Evolutionary conservation across 2,888 invertebrate species (phyloP).

Genomic region (Busseola fusca): DNA sequence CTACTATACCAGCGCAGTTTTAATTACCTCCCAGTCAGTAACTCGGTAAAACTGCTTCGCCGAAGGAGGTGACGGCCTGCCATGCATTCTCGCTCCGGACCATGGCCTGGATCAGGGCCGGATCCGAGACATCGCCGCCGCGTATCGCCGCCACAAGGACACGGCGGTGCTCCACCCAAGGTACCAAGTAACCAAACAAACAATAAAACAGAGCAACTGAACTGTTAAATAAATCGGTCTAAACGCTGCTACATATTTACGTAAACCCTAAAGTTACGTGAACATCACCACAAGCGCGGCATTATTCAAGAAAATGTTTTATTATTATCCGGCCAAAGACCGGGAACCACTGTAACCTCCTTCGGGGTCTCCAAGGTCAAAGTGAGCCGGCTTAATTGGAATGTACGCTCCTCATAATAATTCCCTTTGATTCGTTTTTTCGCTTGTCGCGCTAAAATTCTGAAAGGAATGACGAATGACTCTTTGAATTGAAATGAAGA

Average conservation of each 20-base stretch:
- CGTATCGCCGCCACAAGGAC: too few species aligned
- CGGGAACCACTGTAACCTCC: constrained; percentile 50
- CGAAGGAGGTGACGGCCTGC: too few species aligned
- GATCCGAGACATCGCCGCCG: too few species aligned
- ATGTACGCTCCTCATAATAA: constrained; percentile 52
- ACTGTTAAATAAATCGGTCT: constrained; percentile 50
- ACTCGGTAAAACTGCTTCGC: too few species aligned
- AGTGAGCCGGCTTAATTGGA: constrained; percentile 54
- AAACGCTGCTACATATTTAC: constrained; percentile 45
- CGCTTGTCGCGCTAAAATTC: constrained; percentile 37
- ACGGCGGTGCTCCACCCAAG: too few species aligned
- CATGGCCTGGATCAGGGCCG: too few species aligned
- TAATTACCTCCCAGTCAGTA: too few species aligned
- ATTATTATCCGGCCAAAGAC: constrained; percentile 63
- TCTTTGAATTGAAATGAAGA: constrained; percentile 43
- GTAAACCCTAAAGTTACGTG: constrained; percentile 51
- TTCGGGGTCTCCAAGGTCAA: constrained; percentile 47
- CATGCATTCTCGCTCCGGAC: too few species aligned
- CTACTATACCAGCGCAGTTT: too few species aligned
- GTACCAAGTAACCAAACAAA: constrained; percentile 10
- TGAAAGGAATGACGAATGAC: constrained; percentile 49
- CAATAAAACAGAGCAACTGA: constrained; percentile 14
- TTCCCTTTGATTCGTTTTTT: constrained; percentile 57
- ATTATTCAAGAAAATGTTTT: constrained; percentile 67
- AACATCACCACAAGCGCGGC: constrained; percentile 59